phyloP scores from a whole-genome alignment of 2,797 vertebrate genomes.

The Bradypus variegatus region DNA sequence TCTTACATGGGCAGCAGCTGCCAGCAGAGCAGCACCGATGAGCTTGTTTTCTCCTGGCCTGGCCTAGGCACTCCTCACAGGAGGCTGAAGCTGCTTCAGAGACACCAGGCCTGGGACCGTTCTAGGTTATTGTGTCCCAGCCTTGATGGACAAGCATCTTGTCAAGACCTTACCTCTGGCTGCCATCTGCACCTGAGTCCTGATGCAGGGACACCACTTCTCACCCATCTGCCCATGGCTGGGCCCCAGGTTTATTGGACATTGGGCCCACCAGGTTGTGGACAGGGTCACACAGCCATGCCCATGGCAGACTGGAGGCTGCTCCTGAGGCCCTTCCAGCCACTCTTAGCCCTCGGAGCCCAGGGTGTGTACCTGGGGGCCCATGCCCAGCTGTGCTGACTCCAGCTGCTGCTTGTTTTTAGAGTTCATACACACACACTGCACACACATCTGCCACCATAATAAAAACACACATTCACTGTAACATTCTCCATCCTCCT shows the following conservation, averaged over 20 bases:
- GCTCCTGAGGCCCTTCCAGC: not conserved
- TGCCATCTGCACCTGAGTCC: not conserved
- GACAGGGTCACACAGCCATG: not conserved
- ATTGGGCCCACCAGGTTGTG: too few relatives aligned
- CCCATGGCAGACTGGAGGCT: not conserved
- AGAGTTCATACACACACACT: not conserved
- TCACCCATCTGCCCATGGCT: not conserved
- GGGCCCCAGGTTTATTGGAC: not conserved
- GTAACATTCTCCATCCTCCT: not conserved
- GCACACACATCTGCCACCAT: too few relatives aligned
- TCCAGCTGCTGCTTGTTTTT: conserved; percentile 36
- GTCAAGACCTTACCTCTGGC: not conserved
- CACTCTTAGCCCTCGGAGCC: not conserved
- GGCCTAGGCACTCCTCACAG: too few relatives aligned
- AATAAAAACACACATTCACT: not conserved
- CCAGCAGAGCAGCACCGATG: too few relatives aligned
- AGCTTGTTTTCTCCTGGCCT: too few relatives aligned
- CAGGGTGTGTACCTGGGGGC: not conserved
- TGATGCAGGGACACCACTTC: not conserved
- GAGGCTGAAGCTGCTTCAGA: too few relatives aligned
- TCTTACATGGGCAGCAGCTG: too few relatives aligned
- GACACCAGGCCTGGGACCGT: not conserved
- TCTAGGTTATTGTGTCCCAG: not conserved
- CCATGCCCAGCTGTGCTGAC: not conserved
- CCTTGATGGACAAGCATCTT: not conserved